These are phyloP conservation scores for Clarias macrocephalus DNA, from an alignment of 2,113 vertebrate species.

Conservation along the genomic window DNA sequence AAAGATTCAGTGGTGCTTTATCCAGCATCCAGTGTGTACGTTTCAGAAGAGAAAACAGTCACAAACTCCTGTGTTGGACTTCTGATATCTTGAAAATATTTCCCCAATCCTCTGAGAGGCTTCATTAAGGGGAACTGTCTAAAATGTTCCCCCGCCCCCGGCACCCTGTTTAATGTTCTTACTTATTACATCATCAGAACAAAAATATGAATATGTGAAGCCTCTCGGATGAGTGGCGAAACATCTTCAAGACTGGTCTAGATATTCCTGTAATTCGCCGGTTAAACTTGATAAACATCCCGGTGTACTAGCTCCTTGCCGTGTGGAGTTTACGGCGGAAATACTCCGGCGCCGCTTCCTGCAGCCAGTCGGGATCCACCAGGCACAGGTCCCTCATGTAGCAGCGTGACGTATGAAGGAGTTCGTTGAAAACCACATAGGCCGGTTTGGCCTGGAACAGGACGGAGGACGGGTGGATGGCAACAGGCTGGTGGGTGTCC, in stretches of 20 bases:
- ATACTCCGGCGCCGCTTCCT: conserved; percentile 85
- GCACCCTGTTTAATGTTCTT: not conserved
- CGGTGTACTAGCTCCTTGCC: conserved; percentile 64
- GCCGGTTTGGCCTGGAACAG: conserved; percentile 90
- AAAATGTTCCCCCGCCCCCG: not conserved
- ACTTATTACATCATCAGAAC: not conserved
- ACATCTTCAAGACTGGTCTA: not conserved
- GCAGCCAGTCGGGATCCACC: conserved; percentile 88
- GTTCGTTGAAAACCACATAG: conserved; percentile 86
- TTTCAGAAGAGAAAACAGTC: not conserved
- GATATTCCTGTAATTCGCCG: not conserved
- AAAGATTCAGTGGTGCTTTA: not conserved
- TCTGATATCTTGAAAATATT: not conserved
- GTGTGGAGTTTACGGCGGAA: conserved; percentile 82
- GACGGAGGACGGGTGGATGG: conserved; percentile 92
- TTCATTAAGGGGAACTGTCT: not conserved
- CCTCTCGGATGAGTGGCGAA: not conserved
- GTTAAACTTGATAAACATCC: not conserved
- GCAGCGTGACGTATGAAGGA: conserved; percentile 88
- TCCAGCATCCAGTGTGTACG: not conserved
- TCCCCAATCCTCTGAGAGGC: not conserved
- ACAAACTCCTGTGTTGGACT: not conserved
- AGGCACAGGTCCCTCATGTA: conserved; percentile 94
- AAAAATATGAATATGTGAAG: not conserved
- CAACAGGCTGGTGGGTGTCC: conserved; percentile 82